These are phyloP conservation scores for Fregata magnificens DNA, from an alignment of 2,113 vertebrate species.

Conservation along the genomic window DNA sequence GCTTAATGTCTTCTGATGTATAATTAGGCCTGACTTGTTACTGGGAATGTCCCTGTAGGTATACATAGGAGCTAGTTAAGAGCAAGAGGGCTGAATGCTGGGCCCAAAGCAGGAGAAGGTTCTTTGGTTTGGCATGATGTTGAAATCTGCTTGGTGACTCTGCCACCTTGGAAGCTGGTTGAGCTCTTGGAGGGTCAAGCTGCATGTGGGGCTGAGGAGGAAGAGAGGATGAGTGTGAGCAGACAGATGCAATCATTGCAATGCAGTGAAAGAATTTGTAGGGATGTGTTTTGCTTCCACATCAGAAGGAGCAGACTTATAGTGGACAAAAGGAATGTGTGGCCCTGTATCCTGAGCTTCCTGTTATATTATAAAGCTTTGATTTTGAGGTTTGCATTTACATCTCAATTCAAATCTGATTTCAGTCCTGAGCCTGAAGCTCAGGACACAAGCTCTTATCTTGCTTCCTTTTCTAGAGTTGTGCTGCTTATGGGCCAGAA, in stretches of 20 bases:
- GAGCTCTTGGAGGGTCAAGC: neutral
- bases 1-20: neutral
- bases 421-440: neutral
- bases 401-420: neutral
- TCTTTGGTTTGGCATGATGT: neutral
- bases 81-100: neutral
- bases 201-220: neutral
- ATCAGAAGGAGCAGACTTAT: neutral
- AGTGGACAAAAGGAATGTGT: neutral
- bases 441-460: neutral
- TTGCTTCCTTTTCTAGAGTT: neutral
- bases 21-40: neutral
- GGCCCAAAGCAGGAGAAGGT: neutral
- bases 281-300: neutral
- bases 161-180: neutral
- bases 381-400: neutral
- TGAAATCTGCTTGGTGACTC: neutral
- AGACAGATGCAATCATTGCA: neutral
- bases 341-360: neutral
- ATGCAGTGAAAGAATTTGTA: neutral
- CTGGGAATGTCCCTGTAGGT: neutral
- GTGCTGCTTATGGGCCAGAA: constrained; percentile 28
- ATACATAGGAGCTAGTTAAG: neutral
- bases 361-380: neutral
- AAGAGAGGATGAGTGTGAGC: neutral